These are phyloP conservation scores for Lampris megalopsis DNA, from an alignment of 2,113 vertebrate genomes.

Conservation along the genomic window DNA sequence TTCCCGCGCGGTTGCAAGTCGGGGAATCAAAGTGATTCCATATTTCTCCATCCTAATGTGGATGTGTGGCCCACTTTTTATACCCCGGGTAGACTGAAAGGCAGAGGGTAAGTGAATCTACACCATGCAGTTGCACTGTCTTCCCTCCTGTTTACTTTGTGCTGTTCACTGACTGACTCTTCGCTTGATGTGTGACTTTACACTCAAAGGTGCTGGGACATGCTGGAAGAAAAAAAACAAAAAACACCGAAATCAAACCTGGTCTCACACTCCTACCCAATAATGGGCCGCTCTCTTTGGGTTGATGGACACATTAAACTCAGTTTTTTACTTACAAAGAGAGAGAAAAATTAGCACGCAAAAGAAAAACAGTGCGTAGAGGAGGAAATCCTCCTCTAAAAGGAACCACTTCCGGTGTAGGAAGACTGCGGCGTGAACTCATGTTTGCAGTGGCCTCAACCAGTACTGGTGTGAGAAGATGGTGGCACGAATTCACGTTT, in stretches of 20 bases:
- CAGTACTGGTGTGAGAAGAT: too few relatives aligned
- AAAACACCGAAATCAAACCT: conserved; percentile 65
- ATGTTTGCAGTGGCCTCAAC: too few relatives aligned
- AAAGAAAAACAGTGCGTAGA: not conserved
- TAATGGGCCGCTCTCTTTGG: conserved; percentile 36
- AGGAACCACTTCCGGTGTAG: too few relatives aligned
- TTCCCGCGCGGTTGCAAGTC: not conserved
- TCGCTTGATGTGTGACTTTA: conserved; percentile 52
- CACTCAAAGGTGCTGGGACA: conserved; percentile 40
- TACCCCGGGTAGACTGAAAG: conserved; percentile 12
- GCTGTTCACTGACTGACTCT: conserved; percentile 44
- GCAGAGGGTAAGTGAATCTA: conserved; percentile 38
- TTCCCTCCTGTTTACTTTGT: conserved; percentile 39
- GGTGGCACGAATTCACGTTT: too few relatives aligned
- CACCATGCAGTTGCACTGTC: conserved; percentile 57
- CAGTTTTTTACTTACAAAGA: conserved; percentile 44
- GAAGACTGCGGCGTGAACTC: too few relatives aligned
- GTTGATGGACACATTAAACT: conserved; percentile 46
- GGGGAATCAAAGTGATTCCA: not conserved
- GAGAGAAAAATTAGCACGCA: not conserved
- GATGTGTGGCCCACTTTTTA: not conserved
- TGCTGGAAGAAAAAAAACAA: conserved; percentile 54
- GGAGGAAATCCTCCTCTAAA: not conserved
- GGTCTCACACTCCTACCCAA: conserved; percentile 55
- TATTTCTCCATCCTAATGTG: not conserved